Evolutionary conservation across 2,797 vertebrate genomes (phyloP).

Genomic region (Coregonus sp.): DNA sequence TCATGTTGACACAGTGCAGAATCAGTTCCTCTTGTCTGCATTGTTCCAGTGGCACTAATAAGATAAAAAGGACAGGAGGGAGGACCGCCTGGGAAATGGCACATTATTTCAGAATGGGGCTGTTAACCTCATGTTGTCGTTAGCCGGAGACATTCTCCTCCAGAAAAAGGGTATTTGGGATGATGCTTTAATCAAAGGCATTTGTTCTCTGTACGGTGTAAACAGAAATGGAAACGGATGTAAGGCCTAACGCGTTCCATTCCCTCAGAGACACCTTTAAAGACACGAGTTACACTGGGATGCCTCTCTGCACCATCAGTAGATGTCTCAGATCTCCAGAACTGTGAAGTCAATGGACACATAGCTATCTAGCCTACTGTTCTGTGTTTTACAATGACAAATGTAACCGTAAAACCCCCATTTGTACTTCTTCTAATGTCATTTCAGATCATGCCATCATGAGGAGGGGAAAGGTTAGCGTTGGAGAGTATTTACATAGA

Average conservation of each 20-base stretch:
- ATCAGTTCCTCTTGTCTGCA: constrained; percentile 71
- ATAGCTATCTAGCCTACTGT: background rate
- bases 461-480: constrained; percentile 17
- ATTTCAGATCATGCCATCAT: constrained; percentile 27
- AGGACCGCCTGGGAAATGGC: constrained; percentile 58
- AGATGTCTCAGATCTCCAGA: background rate
- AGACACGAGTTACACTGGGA: constrained; percentile 34
- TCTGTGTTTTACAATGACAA: constrained; percentile 4
- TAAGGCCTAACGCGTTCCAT: constrained; percentile 35
- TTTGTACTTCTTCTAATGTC: constrained; percentile 34
- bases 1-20: constrained; percentile 78
- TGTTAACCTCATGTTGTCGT: constrained; percentile 73
- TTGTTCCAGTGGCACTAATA: constrained; percentile 60
- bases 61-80: constrained; percentile 59
- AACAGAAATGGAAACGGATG: constrained; percentile 51
- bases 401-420: background rate
- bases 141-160: constrained; percentile 56
- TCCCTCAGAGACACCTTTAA: constrained; percentile 41
- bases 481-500: constrained; percentile 52
- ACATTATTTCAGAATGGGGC: constrained; percentile 67
- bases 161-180: constrained; percentile 48
- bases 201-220: constrained; percentile 41
- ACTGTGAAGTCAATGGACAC: constrained; percentile 7
- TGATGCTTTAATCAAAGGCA: constrained; percentile 63
- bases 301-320: constrained; percentile 17